Base-by-base conservation (phyloP, 2,888 invertebrate species). In the Leptinotarsa juncta region DNA sequence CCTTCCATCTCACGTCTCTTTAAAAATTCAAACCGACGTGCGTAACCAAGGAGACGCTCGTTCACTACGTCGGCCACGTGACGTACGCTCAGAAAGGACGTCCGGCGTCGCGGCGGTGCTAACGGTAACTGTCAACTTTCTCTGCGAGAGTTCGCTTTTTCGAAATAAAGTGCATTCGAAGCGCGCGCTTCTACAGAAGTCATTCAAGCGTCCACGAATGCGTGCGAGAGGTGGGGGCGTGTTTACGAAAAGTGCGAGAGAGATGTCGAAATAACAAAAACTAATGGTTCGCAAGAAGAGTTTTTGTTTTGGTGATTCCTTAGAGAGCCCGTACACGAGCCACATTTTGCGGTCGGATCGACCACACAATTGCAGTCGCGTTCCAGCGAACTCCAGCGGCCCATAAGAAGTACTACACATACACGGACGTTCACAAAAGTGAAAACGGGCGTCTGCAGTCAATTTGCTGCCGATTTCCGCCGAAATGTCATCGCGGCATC, bases 51-150 rank as follows among this genome's bases (percentile, higher is more conserved):
- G 42, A 15, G 60, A 70, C 70, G 74, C 32, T 70, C 67, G 51
- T 26, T 50, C 51, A 73, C 65, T 18, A 73, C 70, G 73, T 65
- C 70, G 48, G 55, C 74, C 71, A 71, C 73, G 60, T 60, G 60
- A 60, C 4, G 15, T 20, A 14, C 26, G 16, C 60, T 60, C 26
- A 26, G 15, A 60, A 16, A 23, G 15, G 60, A 26, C 75, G 75
- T 77, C 71, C 66, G 70, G 48, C 77, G 77, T 73, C 77, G 75
- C 77, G 77, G 49, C 73, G 77, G 66, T 70, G 50, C 60, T 51
- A 70, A 65, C 67, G 48, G 67, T 49, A 57, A 77, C 77, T 77
- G 75, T 62, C 66, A 77, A 77, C 73, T 75, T 77, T 75, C 75
- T 75, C 77, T 71, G 60, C 60, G 70, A 65, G 73, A 48, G 16